Percentiles rank a stretch among this genome's conserved stretches.
Conservation (phyloP, 2,888 invertebrate species). For the Drosophila paranaensis region DNA sequence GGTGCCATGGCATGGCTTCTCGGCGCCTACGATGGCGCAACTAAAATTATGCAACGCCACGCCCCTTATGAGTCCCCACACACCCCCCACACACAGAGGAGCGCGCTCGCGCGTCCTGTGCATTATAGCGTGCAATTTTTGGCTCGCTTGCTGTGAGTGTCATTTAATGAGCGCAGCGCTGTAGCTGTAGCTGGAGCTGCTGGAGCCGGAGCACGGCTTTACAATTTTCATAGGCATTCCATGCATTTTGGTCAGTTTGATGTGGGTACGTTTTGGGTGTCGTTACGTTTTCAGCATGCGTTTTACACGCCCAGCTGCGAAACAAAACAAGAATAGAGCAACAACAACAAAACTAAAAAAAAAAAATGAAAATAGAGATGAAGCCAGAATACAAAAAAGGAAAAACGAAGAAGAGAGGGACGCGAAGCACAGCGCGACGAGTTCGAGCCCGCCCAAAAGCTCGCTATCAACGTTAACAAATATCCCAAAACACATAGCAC, state of each 20-base stretch:
- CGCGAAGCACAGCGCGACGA: conserved; percentile 6
- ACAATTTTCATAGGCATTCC: conserved; percentile 77
- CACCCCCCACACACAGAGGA: conserved; percentile 2
- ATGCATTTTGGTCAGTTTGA: conserved; percentile 79
- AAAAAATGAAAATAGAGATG: conserved; percentile 2
- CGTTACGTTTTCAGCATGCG: conserved; percentile 43
- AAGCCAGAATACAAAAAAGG: conserved; percentile 6
- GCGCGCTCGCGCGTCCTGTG: conserved; percentile 40
- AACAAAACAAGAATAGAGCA: conserved; percentile 33
- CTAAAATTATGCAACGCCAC: conserved; percentile 81
- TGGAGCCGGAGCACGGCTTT: conserved; percentile 59
- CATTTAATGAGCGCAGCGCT: conserved; percentile 79
- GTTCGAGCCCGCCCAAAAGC: conserved; percentile 21
- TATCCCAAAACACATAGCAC: conserved; percentile 35
- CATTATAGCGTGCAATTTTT: conserved; percentile 76
- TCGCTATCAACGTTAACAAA: conserved; percentile 67
- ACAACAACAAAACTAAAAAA: neutral
- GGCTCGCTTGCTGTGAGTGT: conserved; percentile 68
- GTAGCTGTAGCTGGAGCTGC: neutral
- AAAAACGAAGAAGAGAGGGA: neutral
- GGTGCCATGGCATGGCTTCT: conserved; percentile 63
- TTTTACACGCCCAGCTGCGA: conserved; percentile 44
- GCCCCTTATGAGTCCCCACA: conserved; percentile 36
- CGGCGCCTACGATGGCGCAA: conserved; percentile 64
- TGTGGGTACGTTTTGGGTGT: conserved; percentile 71